Conservation (phyloP, 2,888 invertebrate genomes). For the Hypolimnas misippus region DNA sequence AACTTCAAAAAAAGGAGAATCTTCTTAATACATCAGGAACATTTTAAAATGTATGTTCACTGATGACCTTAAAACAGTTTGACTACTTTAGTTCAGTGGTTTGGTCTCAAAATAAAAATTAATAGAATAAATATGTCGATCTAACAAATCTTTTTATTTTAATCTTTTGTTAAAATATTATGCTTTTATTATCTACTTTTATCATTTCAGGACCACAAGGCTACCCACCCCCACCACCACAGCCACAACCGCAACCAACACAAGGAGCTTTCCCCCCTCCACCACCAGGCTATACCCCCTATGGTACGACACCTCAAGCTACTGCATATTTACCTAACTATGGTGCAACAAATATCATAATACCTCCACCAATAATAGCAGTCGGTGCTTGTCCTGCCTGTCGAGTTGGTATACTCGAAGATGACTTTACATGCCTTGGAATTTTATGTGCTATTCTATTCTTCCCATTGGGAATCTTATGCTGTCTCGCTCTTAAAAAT, state of each 20-base stretch:
- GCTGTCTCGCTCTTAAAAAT: slow-evolving; percentile 93
- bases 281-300: slow-evolving; percentile 84
- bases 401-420: slow-evolving; percentile 93
- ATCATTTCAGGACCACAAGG: slow-evolving; percentile 46
- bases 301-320: slow-evolving; percentile 60
- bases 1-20: no score
- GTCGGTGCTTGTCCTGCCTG: slow-evolving; percentile 96
- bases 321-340: slow-evolving; percentile 84
- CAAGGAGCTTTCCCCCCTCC: slow-evolving; percentile 71
- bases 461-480: slow-evolving; percentile 94
- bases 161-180: no score
- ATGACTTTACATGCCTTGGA: slow-evolving; percentile 93
- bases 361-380: slow-evolving; percentile 90
- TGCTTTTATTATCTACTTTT: neutral
- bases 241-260: slow-evolving; percentile 37
- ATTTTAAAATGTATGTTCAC: no score
- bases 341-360: slow-evolving; percentile 85
- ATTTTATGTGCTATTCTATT: slow-evolving; percentile 92
- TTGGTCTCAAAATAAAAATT: no score
- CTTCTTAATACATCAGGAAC: no score
- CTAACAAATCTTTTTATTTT: no score
- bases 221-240: slow-evolving; percentile 31
- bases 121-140: no score
- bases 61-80: no score
- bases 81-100: no score